Evolutionary conservation across 2,888 invertebrate genomes (phyloP).

Genomic region (Parnassius mnemosyne): DNA sequence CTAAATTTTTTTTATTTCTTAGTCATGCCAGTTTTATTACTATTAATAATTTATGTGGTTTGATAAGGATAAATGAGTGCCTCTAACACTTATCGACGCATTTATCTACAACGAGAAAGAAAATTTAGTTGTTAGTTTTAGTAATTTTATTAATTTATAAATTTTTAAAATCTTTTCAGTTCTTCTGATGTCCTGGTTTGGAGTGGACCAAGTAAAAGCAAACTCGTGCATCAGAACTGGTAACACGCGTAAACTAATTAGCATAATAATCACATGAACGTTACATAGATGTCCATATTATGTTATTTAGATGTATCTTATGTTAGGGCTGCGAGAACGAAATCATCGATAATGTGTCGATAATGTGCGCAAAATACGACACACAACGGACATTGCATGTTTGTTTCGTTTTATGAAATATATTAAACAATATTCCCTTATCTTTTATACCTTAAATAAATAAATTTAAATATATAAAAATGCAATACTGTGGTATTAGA

Average conservation of each 20-base stretch:
- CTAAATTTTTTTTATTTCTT: too few species aligned
- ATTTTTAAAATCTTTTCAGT: slow-evolving; percentile 56
- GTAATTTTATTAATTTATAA: background rate
- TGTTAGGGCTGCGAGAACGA: slow-evolving; percentile 34
- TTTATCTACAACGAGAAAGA: too few species aligned
- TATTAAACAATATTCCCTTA: too few species aligned
- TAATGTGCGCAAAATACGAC: background rate
- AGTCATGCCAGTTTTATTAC: too few species aligned
- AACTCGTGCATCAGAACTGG: slow-evolving; percentile 77
- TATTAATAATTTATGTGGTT: too few species aligned
- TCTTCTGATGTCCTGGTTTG: slow-evolving; percentile 79
- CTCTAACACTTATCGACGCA: too few species aligned
- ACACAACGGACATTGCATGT: slow-evolving; percentile 7
- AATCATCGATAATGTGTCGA: slow-evolving; percentile 36
- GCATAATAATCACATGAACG: slow-evolving; percentile 35
- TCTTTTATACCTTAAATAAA: too few species aligned
- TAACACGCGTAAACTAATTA: slow-evolving; percentile 49
- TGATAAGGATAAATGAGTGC: too few species aligned
- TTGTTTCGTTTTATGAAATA: too few species aligned
- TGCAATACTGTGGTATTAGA: too few species aligned
- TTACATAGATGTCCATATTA: slow-evolving; percentile 43
- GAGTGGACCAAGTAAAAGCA: slow-evolving; percentile 72
- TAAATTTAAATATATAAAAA: too few species aligned
- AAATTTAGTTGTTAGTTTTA: too few species aligned
- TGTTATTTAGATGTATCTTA: slow-evolving; percentile 40